Percentiles rank a stretch among this genome's conserved stretches.
Conservation (phyloP, 1,140 invertebrate genomes). For the Anthonomus grandis region DNA sequence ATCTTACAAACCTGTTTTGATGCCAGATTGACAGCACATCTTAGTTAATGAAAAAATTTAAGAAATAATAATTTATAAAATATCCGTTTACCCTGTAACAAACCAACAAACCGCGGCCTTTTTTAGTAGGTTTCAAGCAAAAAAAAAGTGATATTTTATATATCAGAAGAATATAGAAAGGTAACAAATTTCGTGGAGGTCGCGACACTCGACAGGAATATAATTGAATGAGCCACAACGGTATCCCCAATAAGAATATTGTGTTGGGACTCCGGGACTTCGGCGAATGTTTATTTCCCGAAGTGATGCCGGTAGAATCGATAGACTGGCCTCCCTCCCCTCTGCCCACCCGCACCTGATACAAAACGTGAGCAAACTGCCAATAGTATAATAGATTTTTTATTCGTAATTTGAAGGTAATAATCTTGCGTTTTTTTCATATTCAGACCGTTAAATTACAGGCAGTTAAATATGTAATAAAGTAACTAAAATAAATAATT, state of each 20-base stretch:
- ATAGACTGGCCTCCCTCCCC: constrained; percentile 8
- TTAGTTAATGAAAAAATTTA: not conserved
- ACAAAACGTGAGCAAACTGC: constrained; percentile 13
- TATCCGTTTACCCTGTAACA: not conserved
- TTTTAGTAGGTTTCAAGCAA: not conserved
- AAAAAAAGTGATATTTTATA: constrained; percentile 32
- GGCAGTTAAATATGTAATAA: no score
- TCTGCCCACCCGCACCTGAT: not conserved
- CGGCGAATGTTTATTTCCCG: constrained; percentile 34
- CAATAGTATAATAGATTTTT: no score
- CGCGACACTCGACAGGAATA: constrained; percentile 33
- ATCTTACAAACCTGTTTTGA: not conserved
- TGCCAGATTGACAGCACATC: not conserved
- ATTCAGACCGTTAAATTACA: no score
- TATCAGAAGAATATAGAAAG: constrained; percentile 36
- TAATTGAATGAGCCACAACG: constrained; percentile 39
- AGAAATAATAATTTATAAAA: not conserved
- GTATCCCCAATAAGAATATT: constrained; percentile 35
- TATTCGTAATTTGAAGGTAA: no score
- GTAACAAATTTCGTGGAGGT: constrained; percentile 34
- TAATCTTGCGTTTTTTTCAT: no score
- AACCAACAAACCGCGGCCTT: not conserved
- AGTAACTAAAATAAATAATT: no score
- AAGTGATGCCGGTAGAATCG: constrained; percentile 19
- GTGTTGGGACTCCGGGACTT: constrained; percentile 36